Evolutionary conservation across 1,140 invertebrate species (phyloP).

Genomic region (Cotesia chilonis): DNA sequence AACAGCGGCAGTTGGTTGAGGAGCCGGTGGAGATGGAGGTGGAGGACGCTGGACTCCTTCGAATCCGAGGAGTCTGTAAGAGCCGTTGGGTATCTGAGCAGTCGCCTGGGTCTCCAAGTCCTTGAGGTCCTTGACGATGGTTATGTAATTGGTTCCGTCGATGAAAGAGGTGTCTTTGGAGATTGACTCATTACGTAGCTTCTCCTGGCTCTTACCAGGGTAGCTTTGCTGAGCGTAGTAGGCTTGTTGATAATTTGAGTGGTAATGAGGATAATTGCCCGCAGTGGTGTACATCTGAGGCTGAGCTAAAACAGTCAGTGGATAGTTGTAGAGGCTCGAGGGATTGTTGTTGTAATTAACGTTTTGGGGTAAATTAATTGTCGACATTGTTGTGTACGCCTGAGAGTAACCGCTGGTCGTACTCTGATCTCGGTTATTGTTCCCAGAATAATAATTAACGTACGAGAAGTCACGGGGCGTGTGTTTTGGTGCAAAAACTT

Average conservation of each 20-base stretch:
- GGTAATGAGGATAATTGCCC: slow-evolving; percentile 54
- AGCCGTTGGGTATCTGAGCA: slow-evolving; percentile 44
- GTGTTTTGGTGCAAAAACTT: slow-evolving; percentile 53
- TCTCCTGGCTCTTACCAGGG: slow-evolving; percentile 34
- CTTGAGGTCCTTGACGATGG: slow-evolving; percentile 53
- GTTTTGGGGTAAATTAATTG: neutral
- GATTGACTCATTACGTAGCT: slow-evolving; percentile 40
- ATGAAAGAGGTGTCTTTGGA: slow-evolving; percentile 46
- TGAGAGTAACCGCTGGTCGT: neutral
- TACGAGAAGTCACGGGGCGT: slow-evolving; percentile 54
- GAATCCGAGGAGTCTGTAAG: slow-evolving; percentile 54
- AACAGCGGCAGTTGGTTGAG: slow-evolving; percentile 25
- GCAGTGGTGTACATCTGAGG: slow-evolving; percentile 33
- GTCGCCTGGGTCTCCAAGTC: slow-evolving; percentile 44
- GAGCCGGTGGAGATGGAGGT: slow-evolving; percentile 48
- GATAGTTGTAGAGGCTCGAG: slow-evolving; percentile 27
- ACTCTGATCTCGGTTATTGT: slow-evolving; percentile 45
- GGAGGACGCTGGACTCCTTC: slow-evolving; percentile 46
- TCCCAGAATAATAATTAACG: slow-evolving; percentile 38
- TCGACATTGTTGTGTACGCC: slow-evolving; percentile 11
- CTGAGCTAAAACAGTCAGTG: slow-evolving; percentile 13
- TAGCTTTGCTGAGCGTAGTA: slow-evolving; percentile 24
- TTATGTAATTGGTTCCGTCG: slow-evolving; percentile 57
- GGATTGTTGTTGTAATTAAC: slow-evolving; percentile 33
- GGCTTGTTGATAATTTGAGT: slow-evolving; percentile 50